A percentile compares a stretch with the other conserved stretches of the same genome.
phyloP scores from a whole-genome alignment of 2,888 invertebrate genomes.

The Leptinotarsa juncta region DNA sequence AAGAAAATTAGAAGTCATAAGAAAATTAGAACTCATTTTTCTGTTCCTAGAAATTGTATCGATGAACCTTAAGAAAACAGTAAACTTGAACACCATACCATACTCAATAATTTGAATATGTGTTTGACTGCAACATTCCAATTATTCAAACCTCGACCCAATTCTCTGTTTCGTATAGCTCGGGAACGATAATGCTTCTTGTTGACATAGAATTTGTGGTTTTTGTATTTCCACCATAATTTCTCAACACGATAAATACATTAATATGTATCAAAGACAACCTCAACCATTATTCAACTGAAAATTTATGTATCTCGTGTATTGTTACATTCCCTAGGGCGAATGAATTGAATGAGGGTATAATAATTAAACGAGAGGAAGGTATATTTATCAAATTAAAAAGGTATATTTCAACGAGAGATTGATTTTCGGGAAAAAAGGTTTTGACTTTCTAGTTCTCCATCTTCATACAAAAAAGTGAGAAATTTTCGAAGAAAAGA shows the following conservation, averaged over 20 bases:
- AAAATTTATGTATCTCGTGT: constrained; percentile 22
- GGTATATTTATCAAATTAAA: background rate
- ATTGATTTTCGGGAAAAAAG: no score
- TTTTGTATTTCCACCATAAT: constrained; percentile 38
- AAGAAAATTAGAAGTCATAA: no score
- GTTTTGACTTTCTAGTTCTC: no score
- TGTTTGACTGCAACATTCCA: background rate
- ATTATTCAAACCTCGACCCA: background rate
- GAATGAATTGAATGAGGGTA: background rate
- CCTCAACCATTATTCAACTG: constrained; percentile 34
- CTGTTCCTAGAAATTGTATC: no score
- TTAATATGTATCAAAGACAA: constrained; percentile 39
- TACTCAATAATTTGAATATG: background rate
- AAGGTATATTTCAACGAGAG: no score
- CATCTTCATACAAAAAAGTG: no score
- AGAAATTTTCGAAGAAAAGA: no score
- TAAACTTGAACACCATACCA: background rate
- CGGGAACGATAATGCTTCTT: constrained; percentile 25
- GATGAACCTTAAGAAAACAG: no score
- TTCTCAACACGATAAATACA: constrained; percentile 35
- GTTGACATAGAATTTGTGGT: constrained; percentile 39
- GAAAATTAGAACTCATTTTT: no score
- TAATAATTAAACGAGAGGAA: background rate
- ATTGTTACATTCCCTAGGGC: background rate
- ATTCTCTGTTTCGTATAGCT: background rate